Evolutionary conservation across 2,113 vertebrate species (phyloP).

Genomic region (Sinocyclocheilus anophthalmus): DNA sequence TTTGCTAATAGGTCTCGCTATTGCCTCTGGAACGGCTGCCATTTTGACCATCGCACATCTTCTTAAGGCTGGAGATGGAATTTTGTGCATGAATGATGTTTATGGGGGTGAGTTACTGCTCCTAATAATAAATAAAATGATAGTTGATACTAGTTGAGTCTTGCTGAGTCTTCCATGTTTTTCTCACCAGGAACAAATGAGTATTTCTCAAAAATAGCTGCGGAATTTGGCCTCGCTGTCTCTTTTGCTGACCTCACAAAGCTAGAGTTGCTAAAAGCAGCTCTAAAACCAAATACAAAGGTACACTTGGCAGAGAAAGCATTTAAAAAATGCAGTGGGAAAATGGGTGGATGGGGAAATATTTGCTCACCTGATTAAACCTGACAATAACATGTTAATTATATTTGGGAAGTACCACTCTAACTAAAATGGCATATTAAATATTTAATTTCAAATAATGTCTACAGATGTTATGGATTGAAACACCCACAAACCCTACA

Average conservation of each 20-base stretch:
- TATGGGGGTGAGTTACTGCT: constrained; percentile 83
- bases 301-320: constrained; percentile 65
- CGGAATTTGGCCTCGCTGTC: constrained; percentile 78
- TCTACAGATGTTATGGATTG: constrained; percentile 89
- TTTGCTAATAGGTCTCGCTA: constrained; percentile 79
- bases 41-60: constrained; percentile 86
- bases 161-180: background rate
- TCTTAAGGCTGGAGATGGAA: constrained; percentile 83
- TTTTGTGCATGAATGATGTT: constrained; percentile 90
- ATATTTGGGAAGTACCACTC: background rate
- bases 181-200: constrained; percentile 83
- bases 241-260: constrained; percentile 84
- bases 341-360: background rate
- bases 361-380: background rate
- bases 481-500: constrained; percentile 89
- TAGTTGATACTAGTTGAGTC: background rate
- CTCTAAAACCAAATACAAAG: constrained; percentile 89
- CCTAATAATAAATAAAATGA: background rate
- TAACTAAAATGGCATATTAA: background rate
- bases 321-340: background rate
- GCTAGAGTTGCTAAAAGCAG: constrained; percentile 77
- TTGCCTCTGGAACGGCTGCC: constrained; percentile 88
- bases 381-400: background rate
- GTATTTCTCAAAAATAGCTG: constrained; percentile 82
- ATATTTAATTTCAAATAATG: background rate